Evolutionary conservation across 2,113 vertebrate genomes (phyloP), one percentile per base, ranked within the genome.

Genomic region (Setophaga kirtlandii): DNA sequence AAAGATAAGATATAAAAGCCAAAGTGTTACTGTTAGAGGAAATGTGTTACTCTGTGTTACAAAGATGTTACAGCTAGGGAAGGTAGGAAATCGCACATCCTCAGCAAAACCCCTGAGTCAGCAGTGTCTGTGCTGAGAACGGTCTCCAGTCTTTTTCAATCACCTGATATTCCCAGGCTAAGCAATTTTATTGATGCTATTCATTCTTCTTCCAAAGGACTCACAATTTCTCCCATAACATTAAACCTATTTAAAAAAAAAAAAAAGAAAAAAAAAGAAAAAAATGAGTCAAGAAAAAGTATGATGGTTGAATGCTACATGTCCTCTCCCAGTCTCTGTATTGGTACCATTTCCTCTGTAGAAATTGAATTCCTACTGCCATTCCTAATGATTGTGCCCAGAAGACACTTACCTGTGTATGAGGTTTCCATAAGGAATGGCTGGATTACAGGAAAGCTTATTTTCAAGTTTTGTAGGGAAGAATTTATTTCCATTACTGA

Each of bases 21-120:
- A 11, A 94, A 84, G 83, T 84, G 90, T 92, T 93, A 60, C 44
- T 81, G 49, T 49, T 16, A 91, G 80, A 86, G 86, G 88, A 96
- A 96, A 71, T 65, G 68, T 74, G 76, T 74, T 94, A 90, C 35
- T 68, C 60, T 52, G 39, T 31, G 39, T 68, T 85, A 49, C 52
- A 75, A 23, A 90, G 74, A 47, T 75, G 64, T 94, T 80, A 44
- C 56, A 67, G 59, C 68, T 79, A 63, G 44, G 6, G n/a, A 30
- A 87, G 69, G 55, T 79, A 60, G 76, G 68, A 84, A 92, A 49
- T 90, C 0, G 4, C 35, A 27, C 41, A 3, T 56, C 22, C 4
- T 50, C 47, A 9, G 17, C 53, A 75, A 86, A 90, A 90, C 10
- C 21, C 23, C 69, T 49, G 69, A 96, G 50, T 92, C 90, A 95